Conservation (phyloP, 2,888 invertebrate genomes). For the Muscina levida region DNA sequence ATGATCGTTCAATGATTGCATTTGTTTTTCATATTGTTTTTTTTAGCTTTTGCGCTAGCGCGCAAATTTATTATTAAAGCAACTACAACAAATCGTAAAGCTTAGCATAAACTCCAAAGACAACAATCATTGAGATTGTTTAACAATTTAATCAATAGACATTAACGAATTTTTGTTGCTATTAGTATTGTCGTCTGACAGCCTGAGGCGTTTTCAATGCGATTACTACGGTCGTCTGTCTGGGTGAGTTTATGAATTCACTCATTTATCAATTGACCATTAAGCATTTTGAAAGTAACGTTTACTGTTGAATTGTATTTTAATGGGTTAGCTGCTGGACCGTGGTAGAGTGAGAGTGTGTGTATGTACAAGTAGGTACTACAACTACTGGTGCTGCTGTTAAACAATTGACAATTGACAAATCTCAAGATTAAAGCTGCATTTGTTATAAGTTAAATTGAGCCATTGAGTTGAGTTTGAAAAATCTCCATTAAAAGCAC, state of each 20-base stretch:
- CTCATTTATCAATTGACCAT: neutral
- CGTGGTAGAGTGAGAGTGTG: too few species aligned
- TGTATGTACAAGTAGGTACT: too few species aligned
- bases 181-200: neutral
- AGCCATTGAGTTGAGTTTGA: too few species aligned
- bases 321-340: neutral
- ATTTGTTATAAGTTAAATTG: too few species aligned
- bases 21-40: neutral
- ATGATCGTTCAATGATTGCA: slow-evolving; percentile 27
- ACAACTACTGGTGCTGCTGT: too few species aligned
- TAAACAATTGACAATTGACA: too few species aligned
- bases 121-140: neutral
- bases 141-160: slow-evolving; percentile 6
- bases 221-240: neutral
- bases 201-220: neutral
- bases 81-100: neutral
- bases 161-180: neutral
- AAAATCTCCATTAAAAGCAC: too few species aligned
- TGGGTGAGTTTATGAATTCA: neutral
- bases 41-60: neutral
- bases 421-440: too few species aligned
- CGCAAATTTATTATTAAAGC: neutral
- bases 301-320: too few species aligned
- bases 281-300: slow-evolving; percentile 23
- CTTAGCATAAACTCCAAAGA: neutral